These are phyloP conservation scores for Nephrotoma guestfalica DNA, from an alignment of 2,888 invertebrate species.

Conservation along the genomic window DNA sequence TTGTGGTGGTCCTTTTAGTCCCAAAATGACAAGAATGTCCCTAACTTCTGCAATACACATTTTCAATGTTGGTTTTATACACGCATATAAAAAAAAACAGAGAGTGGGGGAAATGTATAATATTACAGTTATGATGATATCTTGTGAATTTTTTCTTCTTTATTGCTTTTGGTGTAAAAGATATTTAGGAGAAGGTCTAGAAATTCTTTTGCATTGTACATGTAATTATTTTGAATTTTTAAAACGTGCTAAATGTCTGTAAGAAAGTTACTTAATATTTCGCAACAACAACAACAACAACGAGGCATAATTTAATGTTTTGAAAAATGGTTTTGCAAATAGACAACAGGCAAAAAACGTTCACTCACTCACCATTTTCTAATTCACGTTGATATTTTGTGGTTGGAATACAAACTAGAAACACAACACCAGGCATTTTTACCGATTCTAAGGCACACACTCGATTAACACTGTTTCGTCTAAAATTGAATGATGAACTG, in stretches of 20 bases:
- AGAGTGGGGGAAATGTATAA: neutral
- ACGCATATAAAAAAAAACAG: neutral
- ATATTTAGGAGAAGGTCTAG: neutral
- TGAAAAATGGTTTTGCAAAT: constrained; percentile 3
- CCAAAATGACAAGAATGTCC: neutral
- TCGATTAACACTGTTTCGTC: neutral
- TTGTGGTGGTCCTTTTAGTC: constrained; percentile 1
- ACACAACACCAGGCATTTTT: constrained; percentile 49
- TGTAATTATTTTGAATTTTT: neutral
- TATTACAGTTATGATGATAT: neutral
- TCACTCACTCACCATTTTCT: constrained; percentile 24
- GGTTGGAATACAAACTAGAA: constrained; percentile 53
- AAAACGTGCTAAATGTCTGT: neutral
- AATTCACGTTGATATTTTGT: constrained; percentile 47
- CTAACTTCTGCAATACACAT: neutral
- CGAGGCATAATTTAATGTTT: neutral
- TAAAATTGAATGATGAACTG: neutral
- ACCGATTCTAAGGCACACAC: neutral
- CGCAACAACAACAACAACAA: neutral
- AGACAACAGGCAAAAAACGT: neutral
- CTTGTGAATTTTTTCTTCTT: neutral
- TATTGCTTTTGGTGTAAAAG: neutral
- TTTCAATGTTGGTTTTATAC: neutral
- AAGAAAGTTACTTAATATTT: neutral
- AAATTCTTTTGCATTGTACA: neutral